Evolutionary conservation across 64 coral and sea anemone species (phyloP).

Genomic region (Catalaphyllia jardinei): DNA sequence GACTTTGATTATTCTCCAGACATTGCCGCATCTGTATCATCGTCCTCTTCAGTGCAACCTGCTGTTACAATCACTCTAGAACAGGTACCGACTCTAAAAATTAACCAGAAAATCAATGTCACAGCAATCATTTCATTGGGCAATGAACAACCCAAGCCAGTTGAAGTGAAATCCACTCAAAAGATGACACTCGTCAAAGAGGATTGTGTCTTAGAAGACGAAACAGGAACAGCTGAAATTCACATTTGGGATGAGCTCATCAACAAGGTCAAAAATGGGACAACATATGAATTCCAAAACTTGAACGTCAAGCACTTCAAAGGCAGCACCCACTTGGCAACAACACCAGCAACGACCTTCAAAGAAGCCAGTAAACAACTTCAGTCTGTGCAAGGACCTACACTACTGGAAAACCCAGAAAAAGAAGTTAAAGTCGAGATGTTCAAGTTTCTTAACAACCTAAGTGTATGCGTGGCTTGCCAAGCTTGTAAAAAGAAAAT

Average conservation of each 20-base stretch:
- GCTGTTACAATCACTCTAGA: slow-evolving; percentile 26
- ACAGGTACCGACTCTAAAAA: slow-evolving; percentile 21
- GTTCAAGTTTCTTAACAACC: slow-evolving; percentile 58
- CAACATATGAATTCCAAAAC: not conserved
- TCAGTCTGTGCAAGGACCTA: slow-evolving; percentile 43
- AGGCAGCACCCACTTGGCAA: slow-evolving; percentile 46
- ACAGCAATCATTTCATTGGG: slow-evolving; percentile 45
- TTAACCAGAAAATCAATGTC: slow-evolving; percentile 49
- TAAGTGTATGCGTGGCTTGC: slow-evolving; percentile 59
- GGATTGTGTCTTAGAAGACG: slow-evolving; percentile 52
- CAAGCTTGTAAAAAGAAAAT: slow-evolving; percentile 29
- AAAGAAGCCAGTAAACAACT: slow-evolving; percentile 30
- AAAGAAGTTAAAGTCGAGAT: slow-evolving; percentile 45
- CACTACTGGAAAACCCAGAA: slow-evolving; percentile 50
- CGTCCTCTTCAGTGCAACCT: slow-evolving; percentile 3
- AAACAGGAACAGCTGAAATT: slow-evolving; percentile 35
- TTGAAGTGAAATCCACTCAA: slow-evolving; percentile 41
- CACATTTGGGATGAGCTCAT: slow-evolving; percentile 52
- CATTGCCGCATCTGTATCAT: slow-evolving; percentile 8
- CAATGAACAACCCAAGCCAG: slow-evolving; percentile 17
- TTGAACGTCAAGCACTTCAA: slow-evolving; percentile 37
- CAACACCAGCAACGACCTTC: slow-evolving; percentile 24
- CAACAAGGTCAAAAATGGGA: slow-evolving; percentile 30
- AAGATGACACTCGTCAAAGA: slow-evolving; percentile 44
- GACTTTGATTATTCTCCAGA: slow-evolving; percentile 47